phyloP scores from a whole-genome alignment of 2,113 vertebrate genomes.

The Zosterops japonicus region DNA sequence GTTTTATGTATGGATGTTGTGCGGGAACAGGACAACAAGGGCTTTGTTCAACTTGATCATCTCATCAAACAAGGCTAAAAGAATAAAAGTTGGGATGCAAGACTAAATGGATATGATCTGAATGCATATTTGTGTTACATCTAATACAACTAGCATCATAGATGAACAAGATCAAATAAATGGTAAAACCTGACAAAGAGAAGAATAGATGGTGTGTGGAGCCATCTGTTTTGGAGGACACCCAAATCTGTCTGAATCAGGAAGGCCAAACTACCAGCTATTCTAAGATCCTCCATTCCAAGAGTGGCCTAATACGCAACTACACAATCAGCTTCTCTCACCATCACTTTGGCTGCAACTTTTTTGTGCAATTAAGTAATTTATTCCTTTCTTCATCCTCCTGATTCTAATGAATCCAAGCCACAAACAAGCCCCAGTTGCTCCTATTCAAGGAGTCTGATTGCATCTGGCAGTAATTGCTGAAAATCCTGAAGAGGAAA shows the following conservation, averaged over 20 bases:
- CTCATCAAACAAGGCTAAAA: constrained; percentile 73
- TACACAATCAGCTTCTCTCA: constrained; percentile 87
- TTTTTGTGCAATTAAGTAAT: constrained; percentile 99
- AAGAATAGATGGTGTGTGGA: constrained; percentile 97
- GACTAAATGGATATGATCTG: constrained; percentile 81
- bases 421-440: constrained; percentile 99
- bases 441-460: constrained; percentile 99
- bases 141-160: constrained; percentile 86
- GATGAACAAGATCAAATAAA: constrained; percentile 92
- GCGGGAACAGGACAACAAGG: constrained; percentile 67
- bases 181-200: constrained; percentile 95
- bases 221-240: constrained; percentile 99
- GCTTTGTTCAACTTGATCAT: constrained; percentile 80
- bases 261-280: constrained; percentile 95
- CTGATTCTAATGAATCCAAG: constrained; percentile 99
- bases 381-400: constrained; percentile 99
- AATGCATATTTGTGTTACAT: constrained; percentile 85
- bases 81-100: constrained; percentile 80
- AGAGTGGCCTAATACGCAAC: constrained; percentile 90
- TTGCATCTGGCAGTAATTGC: constrained; percentile 99
- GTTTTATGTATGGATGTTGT: constrained; percentile 54
- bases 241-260: constrained; percentile 91
- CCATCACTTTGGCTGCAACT: constrained; percentile 91
- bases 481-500: constrained; percentile 93
- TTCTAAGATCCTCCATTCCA: constrained; percentile 99